Percentiles rank a stretch among this genome's conserved stretches.
phyloP scores from a whole-genome alignment of 1,140 invertebrate genomes.

The Drosophila kanapiae region DNA sequence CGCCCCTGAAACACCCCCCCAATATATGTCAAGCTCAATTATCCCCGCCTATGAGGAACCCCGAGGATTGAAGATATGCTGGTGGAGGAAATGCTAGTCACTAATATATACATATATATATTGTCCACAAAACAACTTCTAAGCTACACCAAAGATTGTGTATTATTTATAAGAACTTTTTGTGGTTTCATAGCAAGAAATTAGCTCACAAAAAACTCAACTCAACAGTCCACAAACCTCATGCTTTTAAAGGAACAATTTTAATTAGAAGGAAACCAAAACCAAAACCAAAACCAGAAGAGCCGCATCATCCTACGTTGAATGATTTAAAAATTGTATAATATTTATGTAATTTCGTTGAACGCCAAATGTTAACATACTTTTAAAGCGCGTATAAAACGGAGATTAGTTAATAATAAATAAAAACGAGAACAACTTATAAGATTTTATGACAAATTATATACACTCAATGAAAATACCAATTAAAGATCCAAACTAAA shows the following conservation, averaged over 20 bases:
- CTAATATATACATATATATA: constrained; percentile 7
- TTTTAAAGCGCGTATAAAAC: constrained; percentile 68
- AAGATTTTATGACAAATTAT: constrained; percentile 74
- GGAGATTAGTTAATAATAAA: constrained; percentile 64
- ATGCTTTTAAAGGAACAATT: constrained; percentile 61
- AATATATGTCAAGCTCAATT: constrained; percentile 51
- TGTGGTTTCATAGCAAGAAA: constrained; percentile 48
- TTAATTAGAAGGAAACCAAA: constrained; percentile 47
- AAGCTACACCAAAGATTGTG: constrained; percentile 30
- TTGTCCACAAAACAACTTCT: constrained; percentile 13
- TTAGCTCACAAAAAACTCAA: constrained; percentile 36
- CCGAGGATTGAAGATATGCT: constrained; percentile 3
- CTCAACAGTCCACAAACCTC: constrained; percentile 53
- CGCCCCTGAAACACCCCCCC: constrained; percentile 13
- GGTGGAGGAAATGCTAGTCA: constrained; percentile 50
- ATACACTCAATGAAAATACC: constrained; percentile 49
- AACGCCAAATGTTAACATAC: constrained; percentile 72
- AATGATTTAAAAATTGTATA: constrained; percentile 64
- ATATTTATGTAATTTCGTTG: constrained; percentile 66
- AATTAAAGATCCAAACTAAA: constrained; percentile 67
- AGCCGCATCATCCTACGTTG: constrained; percentile 43
- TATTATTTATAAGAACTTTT: constrained; percentile 39
- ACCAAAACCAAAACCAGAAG: constrained; percentile 14
- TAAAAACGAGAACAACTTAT: constrained; percentile 27
- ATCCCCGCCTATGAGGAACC: constrained; percentile 42